Conservation (phyloP, 2,113 vertebrate species). For the Boulengeromyrus knoepffleri region DNA sequence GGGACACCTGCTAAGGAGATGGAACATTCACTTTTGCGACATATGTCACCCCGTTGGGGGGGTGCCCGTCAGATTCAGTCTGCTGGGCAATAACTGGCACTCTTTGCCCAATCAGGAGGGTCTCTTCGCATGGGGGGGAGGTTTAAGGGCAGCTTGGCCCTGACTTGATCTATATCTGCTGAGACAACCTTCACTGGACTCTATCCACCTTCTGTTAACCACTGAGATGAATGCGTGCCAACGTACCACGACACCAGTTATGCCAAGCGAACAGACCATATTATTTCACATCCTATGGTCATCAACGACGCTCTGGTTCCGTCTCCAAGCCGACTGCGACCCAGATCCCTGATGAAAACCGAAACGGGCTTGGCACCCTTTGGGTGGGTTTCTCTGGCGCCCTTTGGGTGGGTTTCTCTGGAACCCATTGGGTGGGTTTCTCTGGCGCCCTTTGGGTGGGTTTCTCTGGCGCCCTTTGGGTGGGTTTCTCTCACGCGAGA, state of each 20-base stretch:
- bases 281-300: background rate
- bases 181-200: background rate
- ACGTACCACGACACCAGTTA: background rate
- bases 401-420: background rate
- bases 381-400: background rate
- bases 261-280: background rate
- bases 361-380: background rate
- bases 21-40: slow-evolving; percentile 12
- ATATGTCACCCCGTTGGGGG: background rate
- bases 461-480: background rate
- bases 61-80: background rate
- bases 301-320: background rate
- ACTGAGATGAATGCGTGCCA: background rate
- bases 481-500: background rate
- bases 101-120: background rate
- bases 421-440: background rate
- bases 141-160: background rate
- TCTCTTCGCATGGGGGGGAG: background rate
- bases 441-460: too few relatives aligned
- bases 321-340: background rate
- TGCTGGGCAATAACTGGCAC: background rate
- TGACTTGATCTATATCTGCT: slow-evolving; percentile 3
- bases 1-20: background rate
- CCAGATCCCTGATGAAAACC: background rate
- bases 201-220: background rate